A percentile compares a stretch with the other conserved stretches of the same genome.
These are phyloP conservation scores for Parasteatoda lunata DNA, from an alignment of 2,888 invertebrate genomes.

Conservation along the genomic window DNA sequence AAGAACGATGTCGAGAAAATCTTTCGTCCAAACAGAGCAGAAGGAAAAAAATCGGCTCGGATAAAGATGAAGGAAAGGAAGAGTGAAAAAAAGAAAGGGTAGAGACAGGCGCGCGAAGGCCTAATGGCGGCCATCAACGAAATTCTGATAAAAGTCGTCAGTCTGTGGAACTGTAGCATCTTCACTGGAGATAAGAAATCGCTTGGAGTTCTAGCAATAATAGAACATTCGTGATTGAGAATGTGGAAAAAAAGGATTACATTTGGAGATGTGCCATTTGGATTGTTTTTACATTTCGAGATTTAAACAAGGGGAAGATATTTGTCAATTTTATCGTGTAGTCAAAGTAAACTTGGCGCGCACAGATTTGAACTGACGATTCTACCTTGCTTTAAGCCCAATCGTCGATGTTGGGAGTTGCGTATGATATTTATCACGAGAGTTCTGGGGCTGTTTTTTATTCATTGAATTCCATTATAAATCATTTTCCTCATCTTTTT, in stretches of 20 bases:
- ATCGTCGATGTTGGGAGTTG: no score
- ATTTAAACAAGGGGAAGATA: neutral
- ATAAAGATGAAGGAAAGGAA: constrained; percentile 7
- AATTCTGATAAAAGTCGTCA: constrained; percentile 60
- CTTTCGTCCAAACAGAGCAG: constrained; percentile 44
- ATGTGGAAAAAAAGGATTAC: constrained; percentile 59
- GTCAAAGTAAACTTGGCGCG: no score
- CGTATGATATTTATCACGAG: no score
- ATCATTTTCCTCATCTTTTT: no score
- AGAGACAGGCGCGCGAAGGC: constrained; percentile 28
- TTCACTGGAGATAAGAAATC: constrained; percentile 35
- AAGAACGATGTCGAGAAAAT: constrained; percentile 24
- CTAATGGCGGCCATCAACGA: constrained; percentile 62
- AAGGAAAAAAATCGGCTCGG: constrained; percentile 9
- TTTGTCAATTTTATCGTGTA: no score
- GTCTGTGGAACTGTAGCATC: constrained; percentile 27
- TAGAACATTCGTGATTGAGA: constrained; percentile 52
- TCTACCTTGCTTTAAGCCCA: no score
- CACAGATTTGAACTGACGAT: no score
- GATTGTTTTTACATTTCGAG: constrained; percentile 2
- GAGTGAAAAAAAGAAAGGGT: constrained; percentile 21
- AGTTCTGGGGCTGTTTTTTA: no score
- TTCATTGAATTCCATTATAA: no score
- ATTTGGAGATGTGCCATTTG: neutral
- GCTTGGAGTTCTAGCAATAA: constrained; percentile 32